Conservation (phyloP, 2,888 invertebrate species). For the Lasius platythorax region DNA sequence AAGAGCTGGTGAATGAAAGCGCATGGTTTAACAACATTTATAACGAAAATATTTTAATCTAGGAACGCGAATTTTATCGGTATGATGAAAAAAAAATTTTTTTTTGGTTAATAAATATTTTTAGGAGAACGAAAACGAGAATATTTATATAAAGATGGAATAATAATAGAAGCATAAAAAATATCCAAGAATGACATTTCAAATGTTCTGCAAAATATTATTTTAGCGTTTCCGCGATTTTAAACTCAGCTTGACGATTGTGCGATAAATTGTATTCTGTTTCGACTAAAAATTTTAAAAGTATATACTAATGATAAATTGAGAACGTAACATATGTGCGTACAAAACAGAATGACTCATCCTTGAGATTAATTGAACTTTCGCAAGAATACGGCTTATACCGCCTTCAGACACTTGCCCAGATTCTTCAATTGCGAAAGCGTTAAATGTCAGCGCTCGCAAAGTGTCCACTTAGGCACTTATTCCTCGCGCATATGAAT, state of each 20-base stretch:
- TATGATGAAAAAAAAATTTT: constrained; percentile 6
- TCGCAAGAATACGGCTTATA: constrained; percentile 7
- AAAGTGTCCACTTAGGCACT: constrained; percentile 32
- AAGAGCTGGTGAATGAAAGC: constrained; percentile 52
- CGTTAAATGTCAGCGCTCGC: constrained; percentile 8
- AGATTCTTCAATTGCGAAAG: constrained; percentile 29
- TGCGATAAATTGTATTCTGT: not conserved
- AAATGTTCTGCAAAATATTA: not conserved
- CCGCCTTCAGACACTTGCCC: not conserved
- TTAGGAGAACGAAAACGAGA: constrained; percentile 9
- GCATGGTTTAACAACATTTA: constrained; percentile 52
- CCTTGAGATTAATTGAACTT: not conserved
- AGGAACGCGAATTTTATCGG: not conserved
- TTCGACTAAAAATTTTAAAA: not conserved
- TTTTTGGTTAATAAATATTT: constrained; percentile 42
- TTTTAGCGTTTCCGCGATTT: not conserved
- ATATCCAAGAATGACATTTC: constrained; percentile 7
- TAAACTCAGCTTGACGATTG: not conserved
- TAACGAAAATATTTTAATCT: constrained; percentile 46
- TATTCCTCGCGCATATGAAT: constrained; percentile 27
- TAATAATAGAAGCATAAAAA: constrained; percentile 10
- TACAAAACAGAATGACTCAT: not conserved
- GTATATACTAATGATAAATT: not conserved
- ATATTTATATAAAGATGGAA: constrained; percentile 39
- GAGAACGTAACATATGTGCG: not conserved